phyloP scores from a whole-genome alignment of 2,113 vertebrate genomes.

The Notechis scutatus region DNA sequence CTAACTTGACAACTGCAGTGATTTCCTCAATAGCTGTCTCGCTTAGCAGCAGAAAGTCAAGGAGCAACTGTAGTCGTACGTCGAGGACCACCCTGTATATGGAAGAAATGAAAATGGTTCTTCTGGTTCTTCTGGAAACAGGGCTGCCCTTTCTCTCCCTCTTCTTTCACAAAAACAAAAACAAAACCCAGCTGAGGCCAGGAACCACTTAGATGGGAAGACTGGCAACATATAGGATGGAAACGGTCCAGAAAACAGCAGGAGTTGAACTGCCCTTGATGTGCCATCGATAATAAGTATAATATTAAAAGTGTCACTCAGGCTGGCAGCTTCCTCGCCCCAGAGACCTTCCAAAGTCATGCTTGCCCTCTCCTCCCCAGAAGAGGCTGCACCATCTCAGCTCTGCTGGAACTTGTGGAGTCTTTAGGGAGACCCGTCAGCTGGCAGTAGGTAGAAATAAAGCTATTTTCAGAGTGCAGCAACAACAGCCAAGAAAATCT shows the following conservation, averaged over 20 bases:
- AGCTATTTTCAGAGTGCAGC: background rate
- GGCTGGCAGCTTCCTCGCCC: constrained; percentile 22
- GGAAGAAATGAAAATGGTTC: background rate
- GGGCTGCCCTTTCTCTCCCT: background rate
- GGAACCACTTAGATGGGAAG: background rate
- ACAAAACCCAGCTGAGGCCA: background rate
- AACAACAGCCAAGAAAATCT: background rate
- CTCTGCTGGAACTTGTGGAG: fast-evolving
- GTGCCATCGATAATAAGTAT: background rate
- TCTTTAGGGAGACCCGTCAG: constrained; percentile 25
- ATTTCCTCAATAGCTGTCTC: too few species aligned
- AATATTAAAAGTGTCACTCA: constrained; percentile 6
- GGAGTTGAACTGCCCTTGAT: background rate
- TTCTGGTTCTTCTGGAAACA: background rate
- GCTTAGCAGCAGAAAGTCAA: too few species aligned
- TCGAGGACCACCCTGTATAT: background rate
- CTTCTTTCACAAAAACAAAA: fast-evolving
- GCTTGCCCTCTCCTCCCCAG: background rate
- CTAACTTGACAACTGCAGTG: too few species aligned
- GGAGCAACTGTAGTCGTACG: too few species aligned
- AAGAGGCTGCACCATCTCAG: background rate
- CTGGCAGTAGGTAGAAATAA: background rate
- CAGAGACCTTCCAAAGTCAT: background rate
- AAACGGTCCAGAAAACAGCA: background rate
- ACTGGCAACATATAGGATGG: background rate